Evolutionary conservation across 2,888 invertebrate genomes (phyloP), one percentile per base, ranked within the genome.

Genomic region (Nasonia oneida): DNA sequence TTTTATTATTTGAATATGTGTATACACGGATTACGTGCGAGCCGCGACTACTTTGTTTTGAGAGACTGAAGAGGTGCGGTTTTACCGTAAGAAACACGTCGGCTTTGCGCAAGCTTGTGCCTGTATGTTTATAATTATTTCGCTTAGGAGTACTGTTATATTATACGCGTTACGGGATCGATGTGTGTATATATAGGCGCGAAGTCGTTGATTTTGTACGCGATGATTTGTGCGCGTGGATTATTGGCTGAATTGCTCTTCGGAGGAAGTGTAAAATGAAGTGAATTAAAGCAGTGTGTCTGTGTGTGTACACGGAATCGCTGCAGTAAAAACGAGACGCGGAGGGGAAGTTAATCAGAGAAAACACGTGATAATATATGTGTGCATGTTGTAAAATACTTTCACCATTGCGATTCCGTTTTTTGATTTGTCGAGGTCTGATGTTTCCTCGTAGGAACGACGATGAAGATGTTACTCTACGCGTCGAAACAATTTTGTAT

Each of bases 281-380:
- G 53, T 23, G 39, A n/a, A 61, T 15, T 57, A 61, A 74, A 81
- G 1, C 29, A 6, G 39, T n/a, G 29, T 29, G 29, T 29, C 1
- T 29, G 29, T 70, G 23, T 39, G 33, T 53, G 53, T n/a, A 33
- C 4, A n/a, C 33, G 47, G 53, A 61, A 61, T 74, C 14, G 81
- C 39, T 29, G 57, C 47, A 64, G 6, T 61, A 74, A 81, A 81
- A 33, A 74, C 5, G 64, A 42, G 15, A 18, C 53, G 15, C 18
- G 42, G 42, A 47, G 74, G 74, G 74, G 39, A 47, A 74, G 57
- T 74, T 81, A 81, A 81, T 81, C 74, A 81, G 74, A 74, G 81
- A 74, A 81, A 74, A 81, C 23, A 50, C 53, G 42, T 6, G 37
- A 15, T 64, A 81, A 15, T 73, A 37, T 8, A 61, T 10, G 57